Conservation (phyloP, 2,888 invertebrate genomes). For the Folsomia manolachei region DNA sequence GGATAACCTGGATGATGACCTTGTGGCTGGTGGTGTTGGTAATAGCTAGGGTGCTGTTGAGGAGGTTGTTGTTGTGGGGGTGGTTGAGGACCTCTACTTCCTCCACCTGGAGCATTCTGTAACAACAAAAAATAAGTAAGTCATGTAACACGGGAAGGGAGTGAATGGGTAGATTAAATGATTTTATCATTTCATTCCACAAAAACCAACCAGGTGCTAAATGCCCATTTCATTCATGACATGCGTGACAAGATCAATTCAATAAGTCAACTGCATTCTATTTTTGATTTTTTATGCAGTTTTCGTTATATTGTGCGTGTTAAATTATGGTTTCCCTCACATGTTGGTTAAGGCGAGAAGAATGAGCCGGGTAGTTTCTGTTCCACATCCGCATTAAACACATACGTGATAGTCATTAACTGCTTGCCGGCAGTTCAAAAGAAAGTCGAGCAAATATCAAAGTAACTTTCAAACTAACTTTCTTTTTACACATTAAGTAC, state of each 20-base stretch:
- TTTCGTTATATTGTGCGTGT: too few species aligned
- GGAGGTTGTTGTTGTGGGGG: constrained; percentile 32
- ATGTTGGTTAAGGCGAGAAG: too few species aligned
- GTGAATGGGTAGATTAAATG: not conserved
- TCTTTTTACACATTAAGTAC: not conserved
- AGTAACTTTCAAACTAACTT: not conserved
- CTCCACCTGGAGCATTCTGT: constrained; percentile 41
- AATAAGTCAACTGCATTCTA: not conserved
- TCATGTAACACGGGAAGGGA: not conserved
- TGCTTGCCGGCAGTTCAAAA: too few species aligned
- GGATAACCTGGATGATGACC: constrained; percentile 42
- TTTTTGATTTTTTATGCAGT: too few species aligned
- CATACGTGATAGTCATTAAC: too few species aligned
- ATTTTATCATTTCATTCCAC: not conserved
- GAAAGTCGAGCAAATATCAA: not conserved
- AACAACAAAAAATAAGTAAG: constrained; percentile 16
- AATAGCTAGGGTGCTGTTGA: constrained; percentile 39
- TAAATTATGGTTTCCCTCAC: too few species aligned
- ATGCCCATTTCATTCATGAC: not conserved
- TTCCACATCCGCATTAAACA: too few species aligned
- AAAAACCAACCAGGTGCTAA: constrained; percentile 4
- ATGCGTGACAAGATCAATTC: not conserved
- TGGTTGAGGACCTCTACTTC: constrained; percentile 37
- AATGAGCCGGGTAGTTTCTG: too few species aligned
- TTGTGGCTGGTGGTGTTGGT: constrained; percentile 38